Evolutionary conservation across 2,797 vertebrate species (phyloP).

Genomic region (Rhyacichthys aspro): DNA sequence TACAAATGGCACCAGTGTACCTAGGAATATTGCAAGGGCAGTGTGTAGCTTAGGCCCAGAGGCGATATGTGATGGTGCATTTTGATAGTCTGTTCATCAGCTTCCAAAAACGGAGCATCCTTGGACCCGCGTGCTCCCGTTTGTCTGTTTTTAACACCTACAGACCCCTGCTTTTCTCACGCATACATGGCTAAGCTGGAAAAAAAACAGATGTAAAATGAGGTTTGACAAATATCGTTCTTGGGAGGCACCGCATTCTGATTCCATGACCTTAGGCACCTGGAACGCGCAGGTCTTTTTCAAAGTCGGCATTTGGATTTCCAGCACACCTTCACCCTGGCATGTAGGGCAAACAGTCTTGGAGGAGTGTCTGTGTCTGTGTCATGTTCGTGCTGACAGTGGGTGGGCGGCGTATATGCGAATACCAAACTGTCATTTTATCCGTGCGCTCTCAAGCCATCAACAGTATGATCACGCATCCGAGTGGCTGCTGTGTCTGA

Average conservation of each 20-base stretch:
- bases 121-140: not conserved
- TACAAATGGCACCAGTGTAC: slow-evolving; percentile 36
- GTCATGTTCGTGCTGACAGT: slow-evolving; percentile 21
- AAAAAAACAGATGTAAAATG: slow-evolving; percentile 40
- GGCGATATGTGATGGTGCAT: slow-evolving; percentile 60
- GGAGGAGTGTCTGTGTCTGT: slow-evolving; percentile 34
- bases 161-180: slow-evolving; percentile 6
- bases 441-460: slow-evolving; percentile 58
- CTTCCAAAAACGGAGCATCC: slow-evolving; percentile 2
- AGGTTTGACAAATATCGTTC: slow-evolving; percentile 64
- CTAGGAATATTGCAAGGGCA: slow-evolving; percentile 56
- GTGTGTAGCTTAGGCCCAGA: slow-evolving; percentile 49
- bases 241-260: slow-evolving; percentile 44
- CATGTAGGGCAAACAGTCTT: slow-evolving; percentile 52
- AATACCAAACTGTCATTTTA: slow-evolving; percentile 69
- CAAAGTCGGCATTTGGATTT: slow-evolving; percentile 56
- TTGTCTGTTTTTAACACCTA: slow-evolving; percentile 23
- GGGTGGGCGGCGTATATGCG: slow-evolving; percentile 49
- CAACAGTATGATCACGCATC: slow-evolving; percentile 71
- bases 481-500: slow-evolving; percentile 73
- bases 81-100: slow-evolving; percentile 43
- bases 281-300: slow-evolving; percentile 38
- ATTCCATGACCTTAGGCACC: slow-evolving; percentile 56
- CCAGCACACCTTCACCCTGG: slow-evolving; percentile 34
- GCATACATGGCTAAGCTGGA: slow-evolving; percentile 23